Evolutionary conservation across 2,888 invertebrate genomes (phyloP), one percentile per base, ranked within the genome.

Genomic region (Ommatoiulus sabulosus): DNA sequence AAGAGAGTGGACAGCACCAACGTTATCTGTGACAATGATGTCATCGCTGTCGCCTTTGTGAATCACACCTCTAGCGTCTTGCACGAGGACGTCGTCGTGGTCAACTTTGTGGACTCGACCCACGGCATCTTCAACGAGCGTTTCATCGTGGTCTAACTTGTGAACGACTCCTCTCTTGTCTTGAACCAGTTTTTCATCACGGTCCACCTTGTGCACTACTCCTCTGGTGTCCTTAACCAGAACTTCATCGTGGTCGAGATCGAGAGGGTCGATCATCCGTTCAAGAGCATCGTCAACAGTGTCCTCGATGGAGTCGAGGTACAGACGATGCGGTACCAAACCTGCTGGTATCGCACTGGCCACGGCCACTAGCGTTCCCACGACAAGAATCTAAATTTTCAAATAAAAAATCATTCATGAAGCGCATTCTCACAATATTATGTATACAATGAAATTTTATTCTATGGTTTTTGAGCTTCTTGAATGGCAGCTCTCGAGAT

Each of bases 201-300:
- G 44, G 15, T 85, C 85, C n/a, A 85, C 46, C 20, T 85, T 85
- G 44, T 85, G 85, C 17, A 85, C 85, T 8, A 85, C 7, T 3
- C 85, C 85, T 85, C 85, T 43, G 85, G 20, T 85, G 85, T 85
- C 85, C 46, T 85, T 85, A n/a, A 85, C 85, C 85, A 85, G 46
- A 20, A 85, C 85, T n/a, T 85, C 85, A 20, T 85, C 85, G 44
- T 85, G 85, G 44, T 85, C 85, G 15, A 85, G 6, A 20, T 85
- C 85, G 15, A 44, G 46, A 44, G 85, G 44, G n/a, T 17, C 85
- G n/a, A 20, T 85, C 44, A 85, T 4, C 12, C 44, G 44, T 0
- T 85, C 85, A 1, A 85, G 20, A 8, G 85, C 85, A 85, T 85
- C 85, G 44, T 85, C 85, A 46, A 85, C 85, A 1, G 85, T 85